Percentiles rank a stretch among this genome's conserved stretches.
Evolutionary conservation across 2,888 invertebrate species (phyloP).

Genomic region (Catonia carolina): DNA sequence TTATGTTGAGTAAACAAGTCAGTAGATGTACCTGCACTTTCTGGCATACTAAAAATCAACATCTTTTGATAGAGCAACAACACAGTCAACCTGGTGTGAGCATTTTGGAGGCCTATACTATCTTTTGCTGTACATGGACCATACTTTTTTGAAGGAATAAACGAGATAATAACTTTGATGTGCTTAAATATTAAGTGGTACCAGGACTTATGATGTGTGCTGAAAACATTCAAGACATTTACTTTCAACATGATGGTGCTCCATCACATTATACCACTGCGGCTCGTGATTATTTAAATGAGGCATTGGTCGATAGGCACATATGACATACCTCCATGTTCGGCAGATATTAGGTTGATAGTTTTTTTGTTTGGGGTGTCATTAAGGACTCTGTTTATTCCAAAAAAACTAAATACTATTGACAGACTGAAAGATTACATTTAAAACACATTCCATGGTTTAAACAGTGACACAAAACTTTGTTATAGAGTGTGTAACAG

Average conservation of each 20-base stretch:
- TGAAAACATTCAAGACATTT: conserved; percentile 3
- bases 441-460: too few relatives aligned
- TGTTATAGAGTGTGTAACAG: too few relatives aligned
- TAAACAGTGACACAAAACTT: too few relatives aligned
- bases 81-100: conserved; percentile 1
- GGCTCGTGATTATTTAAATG: background rate
- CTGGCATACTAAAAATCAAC: conserved; percentile 2
- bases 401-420: background rate
- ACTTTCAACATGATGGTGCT: background rate
- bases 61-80: background rate
- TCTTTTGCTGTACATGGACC: conserved; percentile 4
- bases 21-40: background rate
- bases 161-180: background rate
- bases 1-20: background rate
- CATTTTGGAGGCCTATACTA: background rate
- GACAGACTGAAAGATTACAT: too few relatives aligned
- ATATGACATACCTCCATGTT: conserved; percentile 1
- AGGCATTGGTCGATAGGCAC: background rate
- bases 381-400: background rate
- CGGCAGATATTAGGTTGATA: background rate
- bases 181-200: background rate
- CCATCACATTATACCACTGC: conserved; percentile 4
- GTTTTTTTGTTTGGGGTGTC: background rate
- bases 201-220: conserved; percentile 1
- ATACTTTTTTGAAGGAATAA: conserved; percentile 4